Conservation (phyloP, 2,888 invertebrate species). For the Apotomis turbidana region DNA sequence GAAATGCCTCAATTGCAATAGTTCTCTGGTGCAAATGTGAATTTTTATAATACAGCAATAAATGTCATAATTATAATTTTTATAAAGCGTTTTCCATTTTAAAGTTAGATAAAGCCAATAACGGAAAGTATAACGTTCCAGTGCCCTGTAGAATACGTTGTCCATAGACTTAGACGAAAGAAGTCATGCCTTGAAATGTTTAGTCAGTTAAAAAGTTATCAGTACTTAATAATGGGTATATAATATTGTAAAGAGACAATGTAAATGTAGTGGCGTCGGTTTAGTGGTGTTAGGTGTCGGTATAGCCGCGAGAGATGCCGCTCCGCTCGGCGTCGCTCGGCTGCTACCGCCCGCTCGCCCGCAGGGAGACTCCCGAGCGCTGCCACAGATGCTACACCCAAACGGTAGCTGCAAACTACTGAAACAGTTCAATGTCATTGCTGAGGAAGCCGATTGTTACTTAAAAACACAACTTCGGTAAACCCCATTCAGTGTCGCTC, state of each 20-base stretch:
- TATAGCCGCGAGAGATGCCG: conserved; percentile 41
- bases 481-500: not conserved
- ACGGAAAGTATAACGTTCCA: conserved; percentile 80
- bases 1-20: conserved; percentile 70
- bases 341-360: conserved; percentile 6
- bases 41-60: conserved; percentile 75
- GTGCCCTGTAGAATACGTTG: conserved; percentile 82
- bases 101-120: conserved; percentile 71
- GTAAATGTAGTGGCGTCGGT: conserved; percentile 66
- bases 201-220: conserved; percentile 80
- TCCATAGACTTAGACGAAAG: conserved; percentile 79
- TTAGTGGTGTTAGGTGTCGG: conserved; percentile 60
- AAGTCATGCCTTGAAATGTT: conserved; percentile 81
- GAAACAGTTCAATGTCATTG: too few species aligned
- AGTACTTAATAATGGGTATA: conserved; percentile 80
- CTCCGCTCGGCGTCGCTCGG: conserved; percentile 5
- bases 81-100: conserved; percentile 75
- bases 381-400: not conserved
- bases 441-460: not conserved
- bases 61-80: conserved; percentile 71
- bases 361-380: not conserved
- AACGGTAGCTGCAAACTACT: not conserved
- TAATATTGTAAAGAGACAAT: conserved; percentile 67
- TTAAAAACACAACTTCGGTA: not conserved
- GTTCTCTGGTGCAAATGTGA: conserved; percentile 74